Evolutionary conservation across 2,888 invertebrate genomes (phyloP).

Genomic region (Coleophora deauratella): DNA sequence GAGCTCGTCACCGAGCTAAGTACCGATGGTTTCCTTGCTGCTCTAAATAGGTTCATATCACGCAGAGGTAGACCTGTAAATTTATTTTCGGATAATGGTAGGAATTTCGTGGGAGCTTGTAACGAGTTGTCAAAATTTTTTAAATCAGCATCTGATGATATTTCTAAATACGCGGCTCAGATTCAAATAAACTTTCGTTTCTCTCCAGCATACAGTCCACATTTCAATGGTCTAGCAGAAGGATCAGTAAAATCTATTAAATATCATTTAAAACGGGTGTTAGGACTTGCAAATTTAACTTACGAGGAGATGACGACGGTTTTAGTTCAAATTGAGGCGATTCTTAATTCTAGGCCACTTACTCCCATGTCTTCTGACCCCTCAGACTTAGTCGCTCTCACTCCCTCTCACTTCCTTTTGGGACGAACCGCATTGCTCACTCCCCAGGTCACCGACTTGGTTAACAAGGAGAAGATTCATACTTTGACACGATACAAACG

Average conservation of each 20-base stretch:
- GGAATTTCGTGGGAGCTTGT: slow-evolving; percentile 6
- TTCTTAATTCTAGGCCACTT: too few relatives aligned
- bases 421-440: too few relatives aligned
- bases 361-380: too few relatives aligned
- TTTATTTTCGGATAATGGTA: slow-evolving; percentile 7
- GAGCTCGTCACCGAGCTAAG: slow-evolving; percentile 5
- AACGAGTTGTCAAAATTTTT: too few relatives aligned
- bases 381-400: too few relatives aligned
- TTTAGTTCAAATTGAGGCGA: too few relatives aligned
- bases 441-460: not conserved
- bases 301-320: too few relatives aligned
- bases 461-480: too few relatives aligned
- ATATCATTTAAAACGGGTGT: slow-evolving; percentile 4
- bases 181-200: not conserved
- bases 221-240: slow-evolving; percentile 3
- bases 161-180: not conserved
- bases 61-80: too few relatives aligned
- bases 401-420: too few relatives aligned
- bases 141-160: not conserved
- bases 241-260: slow-evolving; percentile 1
- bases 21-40: slow-evolving; percentile 4
- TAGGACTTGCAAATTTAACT: not conserved
- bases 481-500: slow-evolving; percentile 4
- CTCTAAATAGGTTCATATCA: too few relatives aligned
- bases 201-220: not conserved